Base-by-base conservation (phyloP, 2,888 invertebrate genomes). In the Diloba caeruleocephala region DNA sequence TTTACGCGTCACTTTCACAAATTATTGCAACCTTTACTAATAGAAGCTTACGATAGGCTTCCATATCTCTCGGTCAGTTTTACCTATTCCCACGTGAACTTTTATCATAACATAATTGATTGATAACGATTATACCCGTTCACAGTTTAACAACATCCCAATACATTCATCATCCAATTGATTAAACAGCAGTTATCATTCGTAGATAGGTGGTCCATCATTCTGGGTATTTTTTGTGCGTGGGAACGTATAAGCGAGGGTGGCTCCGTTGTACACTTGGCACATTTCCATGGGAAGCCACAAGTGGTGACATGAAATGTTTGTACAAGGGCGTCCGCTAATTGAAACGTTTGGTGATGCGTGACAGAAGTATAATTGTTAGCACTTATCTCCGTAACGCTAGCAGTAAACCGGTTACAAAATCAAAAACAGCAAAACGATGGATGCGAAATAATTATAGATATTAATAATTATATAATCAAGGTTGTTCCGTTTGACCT, bases 271-370 rank as follows among this genome's bases (percentile, higher is more conserved):
- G n/a, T n/a, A 84, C 88, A 88, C 83, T 89, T 84, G 88, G 74
- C 73, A 60, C 52, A 69, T 79, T 88, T 87, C 87, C 82, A 85
- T 87, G 89, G 88, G 88, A 89, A 87, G 71, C 67, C 61, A 51
- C 62, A 52, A 56, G 63, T 49, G 56, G 56, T 54, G 64, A 54
- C 64, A 65, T 69, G 69, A 73, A 81, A 81, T 85, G 76, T 85
- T 86, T 83, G 65, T 71, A 68, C 60, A 70, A 54, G 55, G 62
- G 65, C 36, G 43, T 42, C 76, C 68, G 63, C 74, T 85, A 87
- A 89, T 89, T 85, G 87, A 85, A 74, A 78, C 61, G 74, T 84
- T 67, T 64, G 69, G 69, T 73, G 71, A 76, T 87, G 88, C 88
- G 85, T 87, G 87, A 81, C 79, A 67, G 44, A 54, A 43, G 67